A percentile compares a stretch with the other conserved stretches of the same genome.
Conservation (phyloP, 2,113 vertebrate species). For the Neolamprologus caudopunctatus region DNA sequence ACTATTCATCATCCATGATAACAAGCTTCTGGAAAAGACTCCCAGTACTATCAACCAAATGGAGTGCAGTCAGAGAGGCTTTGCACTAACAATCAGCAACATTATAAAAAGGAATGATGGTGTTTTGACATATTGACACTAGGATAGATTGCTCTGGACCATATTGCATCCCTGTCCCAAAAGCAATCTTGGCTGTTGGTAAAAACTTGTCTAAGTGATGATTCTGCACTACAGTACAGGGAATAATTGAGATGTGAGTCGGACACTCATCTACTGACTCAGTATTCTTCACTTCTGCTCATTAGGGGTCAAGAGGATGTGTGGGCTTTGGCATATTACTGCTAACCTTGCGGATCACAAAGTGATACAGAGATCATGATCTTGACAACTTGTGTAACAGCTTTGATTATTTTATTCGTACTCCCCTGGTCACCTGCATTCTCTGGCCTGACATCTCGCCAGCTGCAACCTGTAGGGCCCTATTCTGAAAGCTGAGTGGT, state of each 20-base stretch:
- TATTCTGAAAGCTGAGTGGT: background rate
- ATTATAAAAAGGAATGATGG: conserved; percentile 59
- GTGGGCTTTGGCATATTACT: conserved; percentile 31
- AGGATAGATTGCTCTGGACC: conserved; percentile 66
- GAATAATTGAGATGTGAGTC: conserved; percentile 56
- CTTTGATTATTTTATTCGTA: background rate
- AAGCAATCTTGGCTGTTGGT: conserved; percentile 62
- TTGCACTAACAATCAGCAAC: conserved; percentile 42
- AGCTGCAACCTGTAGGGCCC: background rate
- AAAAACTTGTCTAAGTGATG: conserved; percentile 60
- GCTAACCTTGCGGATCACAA: conserved; percentile 22
- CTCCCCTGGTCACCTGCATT: background rate
- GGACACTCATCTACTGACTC: conserved; percentile 43
- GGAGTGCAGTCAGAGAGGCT: conserved; percentile 29
- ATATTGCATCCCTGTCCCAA: conserved; percentile 65
- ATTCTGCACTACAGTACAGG: conserved; percentile 47
- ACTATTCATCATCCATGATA: conserved; percentile 33
- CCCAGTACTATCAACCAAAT: conserved; percentile 32
- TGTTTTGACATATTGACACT: conserved; percentile 64
- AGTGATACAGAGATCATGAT: background rate
- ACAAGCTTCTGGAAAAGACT: conserved; percentile 31
- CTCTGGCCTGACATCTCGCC: background rate
- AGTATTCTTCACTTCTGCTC: conserved; percentile 25
- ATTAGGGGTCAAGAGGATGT: background rate
- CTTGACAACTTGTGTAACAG: background rate